phyloP scores from a whole-genome alignment of 2,888 invertebrate genomes.

The Diaperis boleti region DNA sequence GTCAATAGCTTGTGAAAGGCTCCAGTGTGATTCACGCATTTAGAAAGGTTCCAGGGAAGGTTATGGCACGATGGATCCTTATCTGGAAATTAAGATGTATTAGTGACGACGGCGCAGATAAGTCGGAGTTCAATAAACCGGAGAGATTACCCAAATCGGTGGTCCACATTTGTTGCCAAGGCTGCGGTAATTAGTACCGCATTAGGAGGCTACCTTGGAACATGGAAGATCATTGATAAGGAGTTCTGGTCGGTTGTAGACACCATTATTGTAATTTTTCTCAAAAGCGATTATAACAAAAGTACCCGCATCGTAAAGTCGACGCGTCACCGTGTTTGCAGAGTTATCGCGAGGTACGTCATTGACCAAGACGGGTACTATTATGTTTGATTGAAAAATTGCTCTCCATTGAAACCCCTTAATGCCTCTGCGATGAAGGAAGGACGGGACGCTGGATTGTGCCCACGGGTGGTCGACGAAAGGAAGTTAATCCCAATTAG shows the following conservation, averaged over 20 bases:
- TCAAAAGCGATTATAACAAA: too few species aligned
- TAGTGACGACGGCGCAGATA: slow-evolving; percentile 3
- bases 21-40: slow-evolving; percentile 11
- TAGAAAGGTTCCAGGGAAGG: slow-evolving; percentile 9
- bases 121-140: slow-evolving; percentile 34
- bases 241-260: too few species aligned
- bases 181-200: background rate
- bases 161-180: background rate
- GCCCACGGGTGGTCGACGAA: too few species aligned
- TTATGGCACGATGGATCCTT: slow-evolving; percentile 5
- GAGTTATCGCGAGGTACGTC: background rate
- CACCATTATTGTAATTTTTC: too few species aligned
- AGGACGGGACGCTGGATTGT: too few species aligned
- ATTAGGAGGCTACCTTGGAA: too few species aligned
- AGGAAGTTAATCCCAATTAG: too few species aligned
- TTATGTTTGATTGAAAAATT: slow-evolving; percentile 24
- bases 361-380: slow-evolving; percentile 2
- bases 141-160: background rate
- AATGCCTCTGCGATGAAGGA: too few species aligned
- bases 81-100: slow-evolving; percentile 11
- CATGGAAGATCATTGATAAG: too few species aligned
- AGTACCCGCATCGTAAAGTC: background rate
- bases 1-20: slow-evolving; percentile 28
- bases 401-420: slow-evolving; percentile 7
- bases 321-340: background rate